Evolutionary conservation across 2,797 vertebrate genomes (phyloP), one percentile per base, ranked within the genome.

Genomic region (Capromys pilorides): DNA sequence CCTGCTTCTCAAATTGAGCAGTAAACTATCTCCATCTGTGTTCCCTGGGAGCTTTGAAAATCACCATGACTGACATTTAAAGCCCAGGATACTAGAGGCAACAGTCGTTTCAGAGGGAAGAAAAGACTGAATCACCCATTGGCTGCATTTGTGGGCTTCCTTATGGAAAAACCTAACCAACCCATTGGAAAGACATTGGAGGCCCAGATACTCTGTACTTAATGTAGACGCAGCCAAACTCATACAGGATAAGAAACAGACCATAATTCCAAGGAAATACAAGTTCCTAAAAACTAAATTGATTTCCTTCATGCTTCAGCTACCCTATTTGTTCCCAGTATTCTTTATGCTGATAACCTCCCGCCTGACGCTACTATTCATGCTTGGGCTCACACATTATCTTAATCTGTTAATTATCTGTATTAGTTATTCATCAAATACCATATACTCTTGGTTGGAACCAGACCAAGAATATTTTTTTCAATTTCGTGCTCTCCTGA

Each of bases 341-440:
- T 51, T 89, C 84, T 94, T 92, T 94, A 86, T 81, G 67, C 67
- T 91, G 94, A 95, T 94, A 95, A 94, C 51, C 77, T 93, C 83
- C 73, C 64, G 94, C 82, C 69, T 87, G 31, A 86, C 92, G 82
- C 87, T 49, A 75, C 82, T 90, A 51, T 92, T 96, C 86, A 95
- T 77, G 88, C 93, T 87, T 92, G 93, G 83, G 36, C 45, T 97
- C 93, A 94, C 61, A 54, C 49, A 90, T 45, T 95, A 87, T 95
- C 83, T 75, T 96, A 93, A 97, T 95, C 94, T 97, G 86, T 84
- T 96, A 95, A 97, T 97, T 94, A 97, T 92, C 93, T 93, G 66
- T 90, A 94, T 95, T 97, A 73, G 79, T 95, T 97, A 93, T 96
- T 97, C 94, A 97, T 95, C 83, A 96, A 95, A 95, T 92, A 92